Base-by-base conservation (phyloP, 1,140 invertebrate species). In the Eurytemora carolleeae region DNA sequence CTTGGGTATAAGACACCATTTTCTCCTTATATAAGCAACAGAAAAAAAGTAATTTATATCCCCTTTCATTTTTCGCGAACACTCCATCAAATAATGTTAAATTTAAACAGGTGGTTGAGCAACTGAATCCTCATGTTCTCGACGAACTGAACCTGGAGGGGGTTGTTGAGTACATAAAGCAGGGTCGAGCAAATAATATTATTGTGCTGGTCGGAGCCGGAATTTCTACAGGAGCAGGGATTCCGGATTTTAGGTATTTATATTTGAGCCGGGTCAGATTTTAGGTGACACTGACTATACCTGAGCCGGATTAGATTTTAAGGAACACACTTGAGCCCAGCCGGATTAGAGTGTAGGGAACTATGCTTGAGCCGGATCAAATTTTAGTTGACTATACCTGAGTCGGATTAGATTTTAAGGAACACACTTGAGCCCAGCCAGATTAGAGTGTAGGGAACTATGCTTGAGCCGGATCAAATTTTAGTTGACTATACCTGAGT, bases 151-250 rank as follows among this genome's bases (percentile, higher is more conserved):
- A 71, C 24, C 68, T 87, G 53, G 80, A 85, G 69, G 85, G 82
- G 3, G 73, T 89, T 22, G 76, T 78, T 0, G 75, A 80, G 3
- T 85, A 81, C 67, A 86, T 88, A 59, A 77, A 85, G 65, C 7
- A 44, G 31, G 31, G 31, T 18, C 79, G 82, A 65, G 86, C 85
- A 68, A 83, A 82, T 71, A 91, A 91, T 67, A 82, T 96, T 58
- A 84, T 95, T 59, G 89, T 86, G 18, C 82, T 95, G 81, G 84
- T 88, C 64, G 91, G 91, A 60, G 91, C 91, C 67, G 92, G 92
- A 59, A 93, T 95, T 67, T 94, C 90, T 19, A 94, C 90, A 21
- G 63, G 64, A 58, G 63, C 64, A 64, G 91, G 91, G 63, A 95
- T 96, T 69, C 92, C 91, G 52, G 91, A 95, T 72, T 91, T 88